Conservation (phyloP, 2,797 vertebrate species). For the Clarias laeviceps region DNA sequence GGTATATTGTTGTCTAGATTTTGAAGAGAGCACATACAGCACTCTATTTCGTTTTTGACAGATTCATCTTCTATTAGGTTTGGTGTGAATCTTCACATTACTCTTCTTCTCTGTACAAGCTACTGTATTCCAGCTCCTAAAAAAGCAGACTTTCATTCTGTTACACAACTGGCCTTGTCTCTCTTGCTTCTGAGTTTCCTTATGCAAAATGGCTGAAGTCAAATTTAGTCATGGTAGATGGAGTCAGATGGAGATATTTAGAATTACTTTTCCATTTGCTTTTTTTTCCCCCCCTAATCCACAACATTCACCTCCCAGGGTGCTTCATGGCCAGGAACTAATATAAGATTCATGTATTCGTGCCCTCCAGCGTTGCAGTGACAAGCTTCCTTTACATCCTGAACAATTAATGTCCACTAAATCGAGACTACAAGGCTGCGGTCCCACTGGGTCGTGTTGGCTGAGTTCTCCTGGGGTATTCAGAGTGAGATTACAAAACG, state of each 20-base stretch:
- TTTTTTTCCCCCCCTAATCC: conserved; percentile 1
- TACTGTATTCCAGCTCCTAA: background rate
- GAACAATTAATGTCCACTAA: conserved; percentile 90
- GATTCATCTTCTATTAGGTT: conserved; percentile 18
- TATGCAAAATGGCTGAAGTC: conserved; percentile 60
- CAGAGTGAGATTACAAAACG: conserved; percentile 40
- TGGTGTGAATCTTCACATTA: conserved; percentile 1
- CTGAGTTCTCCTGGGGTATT: conserved; percentile 43
- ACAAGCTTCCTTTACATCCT: conserved; percentile 91
- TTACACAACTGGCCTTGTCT: background rate
- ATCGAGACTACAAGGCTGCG: conserved; percentile 79
- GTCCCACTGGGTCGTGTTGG: conserved; percentile 67
- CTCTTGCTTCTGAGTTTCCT: background rate
- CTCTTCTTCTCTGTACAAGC: background rate
- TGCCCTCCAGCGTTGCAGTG: conserved; percentile 80
- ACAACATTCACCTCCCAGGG: conserved; percentile 49
- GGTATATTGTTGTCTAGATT: conserved; percentile 8
- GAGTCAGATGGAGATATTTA: conserved; percentile 74
- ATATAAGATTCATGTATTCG: conserved; percentile 89
- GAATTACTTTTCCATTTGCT: conserved; percentile 57
- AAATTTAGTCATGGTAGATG: conserved; percentile 65
- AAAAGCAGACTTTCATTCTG: background rate
- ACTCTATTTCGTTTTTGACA: conserved; percentile 42
- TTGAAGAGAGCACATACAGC: conserved; percentile 4
- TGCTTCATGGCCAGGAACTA: conserved; percentile 81